Evolutionary conservation across 2,113 vertebrate genomes (phyloP), one percentile per base, ranked within the genome.

Genomic region (Nannobrachium achirus): DNA sequence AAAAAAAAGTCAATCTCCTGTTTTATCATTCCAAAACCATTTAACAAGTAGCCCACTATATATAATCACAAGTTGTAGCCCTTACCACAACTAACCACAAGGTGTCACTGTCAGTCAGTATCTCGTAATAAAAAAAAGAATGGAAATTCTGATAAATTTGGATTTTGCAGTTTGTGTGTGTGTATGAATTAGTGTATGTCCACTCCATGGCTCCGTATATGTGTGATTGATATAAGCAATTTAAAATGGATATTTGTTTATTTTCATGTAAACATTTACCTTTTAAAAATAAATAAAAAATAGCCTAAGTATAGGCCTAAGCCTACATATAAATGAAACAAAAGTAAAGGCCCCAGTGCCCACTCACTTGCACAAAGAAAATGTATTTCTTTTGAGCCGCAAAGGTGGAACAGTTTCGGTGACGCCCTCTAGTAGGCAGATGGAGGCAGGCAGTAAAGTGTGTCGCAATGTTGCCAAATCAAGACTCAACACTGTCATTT

Each of bases 81-180:
- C 15, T 41, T 62, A 5, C 18, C 14, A 19, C 41, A 7, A 3
- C 72, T 44, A 39, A 14, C 81, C 85, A 78, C 77, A 44, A 89
- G 75, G 63, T 73, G 81, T 58, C n/a, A n/a, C n/a, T n/a, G n/a
- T n/a, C n/a, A n/a, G n/a, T n/a, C 83, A 77, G 69, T 41, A 66
- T 63, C 46, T 65, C 65, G 76, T 48, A 78, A 68, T 39, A 1
- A 1, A 46, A 68, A 76, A 75, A 8, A n/a, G 6, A 11, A 15
- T 13, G 14, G 11, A 10, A n/a, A 14, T 14, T 48, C 2, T 48
- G n/a, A 3, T 0, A 48, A 60, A 4, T 11, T 63, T 49, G 44
- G 62, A 40, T 48, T 49, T 39, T 16, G 10, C 45, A 2, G 6
- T n/a, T n/a, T 45, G 1, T 2, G n/a, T 39, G 10, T 49, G 0